These are phyloP conservation scores for Carettochelys insculpta DNA, from an alignment of 2,113 vertebrate species.

Conservation along the genomic window DNA sequence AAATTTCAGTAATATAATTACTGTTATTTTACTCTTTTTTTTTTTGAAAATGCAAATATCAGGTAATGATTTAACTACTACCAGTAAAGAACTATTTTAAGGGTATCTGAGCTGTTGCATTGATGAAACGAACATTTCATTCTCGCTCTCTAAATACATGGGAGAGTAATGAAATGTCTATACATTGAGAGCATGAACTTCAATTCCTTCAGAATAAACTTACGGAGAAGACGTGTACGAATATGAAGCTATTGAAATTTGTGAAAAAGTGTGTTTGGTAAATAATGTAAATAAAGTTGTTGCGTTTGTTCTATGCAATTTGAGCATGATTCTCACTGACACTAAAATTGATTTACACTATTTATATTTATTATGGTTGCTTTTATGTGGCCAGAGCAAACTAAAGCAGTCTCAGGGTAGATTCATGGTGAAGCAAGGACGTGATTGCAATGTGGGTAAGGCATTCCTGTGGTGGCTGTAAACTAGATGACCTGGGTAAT, in stretches of 20 bases:
- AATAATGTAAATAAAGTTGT: constrained; percentile 56
- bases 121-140: constrained; percentile 1
- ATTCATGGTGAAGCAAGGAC: background rate
- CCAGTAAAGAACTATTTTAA: background rate
- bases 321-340: constrained; percentile 44
- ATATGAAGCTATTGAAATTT: constrained; percentile 56
- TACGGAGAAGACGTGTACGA: constrained; percentile 67
- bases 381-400: constrained; percentile 41
- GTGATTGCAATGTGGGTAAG: background rate
- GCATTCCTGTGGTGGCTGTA: background rate
- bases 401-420: constrained; percentile 39
- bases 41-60: background rate
- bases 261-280: constrained; percentile 43
- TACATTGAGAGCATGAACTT: constrained; percentile 47
- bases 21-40: no score
- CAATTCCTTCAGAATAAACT: constrained; percentile 58
- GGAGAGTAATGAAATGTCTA: constrained; percentile 55
- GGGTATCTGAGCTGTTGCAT: background rate
- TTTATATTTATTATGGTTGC: constrained; percentile 57
- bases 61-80: constrained; percentile 1
- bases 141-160: background rate
- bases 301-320: constrained; percentile 35
- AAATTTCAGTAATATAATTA: no score
- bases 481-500: background rate
- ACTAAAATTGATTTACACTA: constrained; percentile 52